Evolutionary conservation across 2,797 vertebrate species (phyloP).

Genomic region (Chaenodraco wilsoni): DNA sequence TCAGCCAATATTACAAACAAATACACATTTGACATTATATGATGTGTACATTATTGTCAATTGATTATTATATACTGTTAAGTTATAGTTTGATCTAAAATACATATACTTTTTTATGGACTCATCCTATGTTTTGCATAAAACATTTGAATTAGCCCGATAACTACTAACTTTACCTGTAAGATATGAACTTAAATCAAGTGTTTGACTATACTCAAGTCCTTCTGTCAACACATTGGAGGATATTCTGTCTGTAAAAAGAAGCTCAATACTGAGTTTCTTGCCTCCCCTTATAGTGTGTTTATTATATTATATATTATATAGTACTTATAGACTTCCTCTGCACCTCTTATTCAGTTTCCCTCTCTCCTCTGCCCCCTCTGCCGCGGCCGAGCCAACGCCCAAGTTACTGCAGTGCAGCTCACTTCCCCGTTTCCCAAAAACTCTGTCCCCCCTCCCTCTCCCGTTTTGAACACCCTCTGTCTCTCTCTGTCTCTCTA

Average conservation of each 20-base stretch:
- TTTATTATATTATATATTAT: not conserved
- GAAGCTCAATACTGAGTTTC: not conserved
- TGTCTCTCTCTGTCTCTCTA: slow-evolving; percentile 31
- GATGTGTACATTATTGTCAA: not conserved
- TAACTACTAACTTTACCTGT: not conserved
- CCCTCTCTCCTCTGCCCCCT: slow-evolving; percentile 29
- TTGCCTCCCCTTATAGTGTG: not conserved
- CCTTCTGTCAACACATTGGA: not conserved
- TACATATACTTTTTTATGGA: not conserved
- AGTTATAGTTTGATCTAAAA: not conserved
- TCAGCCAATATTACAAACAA: not conserved
- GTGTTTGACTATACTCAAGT: not conserved
- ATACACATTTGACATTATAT: not conserved
- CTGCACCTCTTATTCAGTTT: slow-evolving; percentile 9
- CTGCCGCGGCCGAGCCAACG: slow-evolving; percentile 68
- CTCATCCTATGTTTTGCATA: not conserved
- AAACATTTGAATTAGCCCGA: not conserved
- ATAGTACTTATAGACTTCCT: slow-evolving; percentile 1
- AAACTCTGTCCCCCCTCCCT: slow-evolving; percentile 60
- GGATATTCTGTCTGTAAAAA: not conserved
- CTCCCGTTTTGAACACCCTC: slow-evolving; percentile 39
- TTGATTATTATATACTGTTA: not conserved
- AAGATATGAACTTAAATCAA: not conserved
- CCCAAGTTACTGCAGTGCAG: slow-evolving; percentile 84
- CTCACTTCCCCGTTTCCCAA: slow-evolving; percentile 55